A percentile compares a stretch with the other conserved stretches of the same genome.
phyloP scores from a whole-genome alignment of 2,888 invertebrate genomes.

The Celastrina argiolus region DNA sequence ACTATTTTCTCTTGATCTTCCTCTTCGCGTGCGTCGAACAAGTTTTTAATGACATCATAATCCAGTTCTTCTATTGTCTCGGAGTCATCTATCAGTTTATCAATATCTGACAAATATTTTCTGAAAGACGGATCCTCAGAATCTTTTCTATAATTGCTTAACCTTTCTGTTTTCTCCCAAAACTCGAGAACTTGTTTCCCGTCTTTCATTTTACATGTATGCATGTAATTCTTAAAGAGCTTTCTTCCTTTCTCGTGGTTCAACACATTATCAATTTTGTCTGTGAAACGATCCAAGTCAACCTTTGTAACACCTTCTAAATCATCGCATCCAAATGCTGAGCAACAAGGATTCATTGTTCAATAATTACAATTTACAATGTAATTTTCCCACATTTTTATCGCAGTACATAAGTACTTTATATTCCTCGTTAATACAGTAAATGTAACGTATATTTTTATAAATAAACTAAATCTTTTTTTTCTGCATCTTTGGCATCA shows the following conservation, averaged over 20 bases:
- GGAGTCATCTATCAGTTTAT: constrained; percentile 57
- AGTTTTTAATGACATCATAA: constrained; percentile 61
- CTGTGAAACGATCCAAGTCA: constrained; percentile 71
- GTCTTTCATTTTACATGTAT: constrained; percentile 58
- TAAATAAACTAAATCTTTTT: background rate
- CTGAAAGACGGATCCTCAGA: constrained; percentile 51
- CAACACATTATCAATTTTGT: constrained; percentile 72
- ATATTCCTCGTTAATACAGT: background rate
- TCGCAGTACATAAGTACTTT: background rate
- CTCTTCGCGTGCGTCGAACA: constrained; percentile 52
- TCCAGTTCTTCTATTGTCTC: constrained; percentile 66
- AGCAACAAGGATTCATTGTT: constrained; percentile 69
- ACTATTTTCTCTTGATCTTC: constrained; percentile 56
- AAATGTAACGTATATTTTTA: background rate
- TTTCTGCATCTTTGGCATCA: background rate
- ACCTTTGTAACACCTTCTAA: constrained; percentile 63
- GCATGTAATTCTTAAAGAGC: constrained; percentile 69
- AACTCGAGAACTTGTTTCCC: constrained; percentile 60
- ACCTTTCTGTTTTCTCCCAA: constrained; percentile 62
- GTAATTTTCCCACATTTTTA: background rate
- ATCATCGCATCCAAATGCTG: constrained; percentile 66
- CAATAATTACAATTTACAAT: background rate
- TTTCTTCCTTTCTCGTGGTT: constrained; percentile 66
- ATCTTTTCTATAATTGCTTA: constrained; percentile 53
- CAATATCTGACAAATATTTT: constrained; percentile 52